Evolutionary conservation across 1,140 invertebrate genomes (phyloP).

Genomic region (Cherax quadricarinatus): DNA sequence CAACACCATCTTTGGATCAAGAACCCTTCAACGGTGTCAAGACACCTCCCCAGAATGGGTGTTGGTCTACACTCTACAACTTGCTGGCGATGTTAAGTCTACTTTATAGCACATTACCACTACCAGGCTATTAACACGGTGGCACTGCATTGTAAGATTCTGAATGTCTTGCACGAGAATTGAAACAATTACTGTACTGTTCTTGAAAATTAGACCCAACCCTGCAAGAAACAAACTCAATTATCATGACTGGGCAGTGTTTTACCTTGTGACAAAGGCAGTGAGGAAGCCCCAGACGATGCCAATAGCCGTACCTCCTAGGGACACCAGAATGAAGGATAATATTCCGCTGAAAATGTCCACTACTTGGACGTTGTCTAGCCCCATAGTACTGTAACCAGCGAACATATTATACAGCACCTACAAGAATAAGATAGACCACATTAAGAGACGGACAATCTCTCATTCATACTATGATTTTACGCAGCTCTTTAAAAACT

Average conservation of each 20-base stretch:
- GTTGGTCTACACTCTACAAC: too few species aligned
- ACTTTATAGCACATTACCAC: too few species aligned
- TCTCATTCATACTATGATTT: too few species aligned
- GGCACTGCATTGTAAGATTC: too few species aligned
- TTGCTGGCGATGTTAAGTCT: too few species aligned
- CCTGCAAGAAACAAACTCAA: not conserved
- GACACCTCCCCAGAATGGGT: too few species aligned
- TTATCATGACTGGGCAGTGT: not conserved
- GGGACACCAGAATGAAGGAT: constrained; percentile 94
- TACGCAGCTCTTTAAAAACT: too few species aligned
- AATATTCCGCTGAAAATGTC: constrained; percentile 91
- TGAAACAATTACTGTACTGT: not conserved
- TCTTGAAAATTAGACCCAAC: not conserved
- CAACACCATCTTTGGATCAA: too few species aligned
- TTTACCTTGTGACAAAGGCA: constrained; percentile 90
- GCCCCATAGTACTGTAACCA: constrained; percentile 91
- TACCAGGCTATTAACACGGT: too few species aligned
- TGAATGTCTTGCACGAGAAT: too few species aligned
- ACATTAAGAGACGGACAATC: not conserved
- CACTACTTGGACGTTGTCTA: constrained; percentile 81
- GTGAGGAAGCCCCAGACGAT: constrained; percentile 96
- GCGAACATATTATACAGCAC: constrained; percentile 98
- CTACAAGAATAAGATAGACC: constrained; percentile 75
- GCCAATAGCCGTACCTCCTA: constrained; percentile 95
- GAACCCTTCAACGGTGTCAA: too few species aligned